phyloP scores from a whole-genome alignment of 37 sponge, comb jelly and placozoan genomes.

The Bolinopsis microptera region DNA sequence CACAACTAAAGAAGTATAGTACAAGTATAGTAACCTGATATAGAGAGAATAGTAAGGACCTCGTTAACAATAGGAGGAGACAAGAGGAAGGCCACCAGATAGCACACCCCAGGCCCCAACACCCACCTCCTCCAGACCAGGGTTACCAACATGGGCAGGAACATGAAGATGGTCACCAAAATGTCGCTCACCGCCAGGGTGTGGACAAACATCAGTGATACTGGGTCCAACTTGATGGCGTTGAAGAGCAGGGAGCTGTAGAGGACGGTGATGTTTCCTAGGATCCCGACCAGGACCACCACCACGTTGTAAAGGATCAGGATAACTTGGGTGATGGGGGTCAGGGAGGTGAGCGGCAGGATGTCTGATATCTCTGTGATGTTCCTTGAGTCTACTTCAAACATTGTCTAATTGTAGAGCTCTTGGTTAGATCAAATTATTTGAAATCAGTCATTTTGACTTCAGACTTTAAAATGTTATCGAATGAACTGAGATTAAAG shows the following conservation, averaged over 20 bases:
- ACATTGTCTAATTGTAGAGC: background rate
- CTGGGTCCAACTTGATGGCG: background rate
- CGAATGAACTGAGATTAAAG: too few species aligned
- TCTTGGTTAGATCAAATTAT: background rate
- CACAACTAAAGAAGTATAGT: too few species aligned
- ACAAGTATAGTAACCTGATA: too few species aligned
- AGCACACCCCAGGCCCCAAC: background rate
- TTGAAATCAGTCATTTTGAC: too few species aligned
- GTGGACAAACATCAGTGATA: background rate
- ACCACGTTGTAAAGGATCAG: background rate
- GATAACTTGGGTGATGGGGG: background rate
- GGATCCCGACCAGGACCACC: background rate
- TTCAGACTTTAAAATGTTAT: too few species aligned
- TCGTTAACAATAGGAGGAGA: background rate
- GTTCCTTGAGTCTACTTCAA: background rate
- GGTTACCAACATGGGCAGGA: background rate
- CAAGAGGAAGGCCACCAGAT: background rate
- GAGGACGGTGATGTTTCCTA: background rate
- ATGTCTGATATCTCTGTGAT: background rate
- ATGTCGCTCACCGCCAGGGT: background rate
- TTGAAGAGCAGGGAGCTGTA: background rate
- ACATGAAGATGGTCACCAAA: background rate
- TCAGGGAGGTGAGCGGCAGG: background rate
- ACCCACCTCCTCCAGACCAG: background rate
- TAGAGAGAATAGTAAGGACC: background rate